These are phyloP conservation scores for Physella acuta DNA, from an alignment of 1,140 invertebrate genomes.

Conservation along the genomic window DNA sequence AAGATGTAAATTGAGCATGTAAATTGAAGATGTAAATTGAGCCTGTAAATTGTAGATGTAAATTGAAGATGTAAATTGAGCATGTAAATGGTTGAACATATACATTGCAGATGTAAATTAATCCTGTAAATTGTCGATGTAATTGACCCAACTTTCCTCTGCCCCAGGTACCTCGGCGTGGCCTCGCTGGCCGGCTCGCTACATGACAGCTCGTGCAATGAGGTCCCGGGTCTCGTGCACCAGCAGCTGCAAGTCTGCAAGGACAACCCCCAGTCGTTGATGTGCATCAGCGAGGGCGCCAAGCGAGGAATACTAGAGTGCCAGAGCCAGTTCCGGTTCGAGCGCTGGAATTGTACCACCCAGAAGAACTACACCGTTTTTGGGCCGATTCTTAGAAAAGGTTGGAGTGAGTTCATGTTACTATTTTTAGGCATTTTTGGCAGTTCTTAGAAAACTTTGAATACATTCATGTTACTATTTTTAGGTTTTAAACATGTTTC, in stretches of 20 bases:
- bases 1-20: too few relatives aligned
- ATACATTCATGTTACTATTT: too few relatives aligned
- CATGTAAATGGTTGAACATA: too few relatives aligned
- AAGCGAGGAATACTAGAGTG: slow-evolving; percentile 54
- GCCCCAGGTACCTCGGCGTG: slow-evolving; percentile 64
- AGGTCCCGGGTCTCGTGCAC: slow-evolving; percentile 58
- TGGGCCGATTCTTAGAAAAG: slow-evolving; percentile 78
- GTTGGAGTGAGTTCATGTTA: slow-evolving; percentile 60
- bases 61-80: too few relatives aligned
- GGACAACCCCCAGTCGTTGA: slow-evolving; percentile 54
- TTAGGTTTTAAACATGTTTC: too few relatives aligned
- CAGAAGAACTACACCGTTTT: slow-evolving; percentile 65
- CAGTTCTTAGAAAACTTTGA: too few relatives aligned
- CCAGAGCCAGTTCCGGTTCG: slow-evolving; percentile 53
- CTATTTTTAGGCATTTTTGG: not conserved
- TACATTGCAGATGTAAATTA: not conserved
- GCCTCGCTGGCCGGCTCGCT: slow-evolving; percentile 54
- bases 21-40: too few relatives aligned
- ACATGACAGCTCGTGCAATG: slow-evolving; percentile 61
- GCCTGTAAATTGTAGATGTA: too few relatives aligned
- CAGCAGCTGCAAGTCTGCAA: slow-evolving; percentile 50
- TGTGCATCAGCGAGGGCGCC: slow-evolving; percentile 50
- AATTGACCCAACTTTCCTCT: not conserved
- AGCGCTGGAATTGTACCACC: slow-evolving; percentile 58
- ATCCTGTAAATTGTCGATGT: too few relatives aligned